phyloP scores from a whole-genome alignment of 2,797 vertebrate genomes.

The Chiloscyllium punctatum region DNA sequence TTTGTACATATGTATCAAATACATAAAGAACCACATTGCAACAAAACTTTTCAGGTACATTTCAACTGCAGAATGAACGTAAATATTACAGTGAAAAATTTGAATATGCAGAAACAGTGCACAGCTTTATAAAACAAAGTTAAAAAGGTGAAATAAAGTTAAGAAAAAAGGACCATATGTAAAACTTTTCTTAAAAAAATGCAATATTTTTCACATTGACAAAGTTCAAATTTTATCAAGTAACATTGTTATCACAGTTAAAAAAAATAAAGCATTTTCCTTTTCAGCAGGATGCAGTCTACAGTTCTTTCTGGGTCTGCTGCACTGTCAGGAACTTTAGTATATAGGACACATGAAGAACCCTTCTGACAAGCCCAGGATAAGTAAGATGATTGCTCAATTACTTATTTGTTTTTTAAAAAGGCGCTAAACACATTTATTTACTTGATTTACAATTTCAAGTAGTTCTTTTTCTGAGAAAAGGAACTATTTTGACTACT shows the following conservation, averaged over 20 bases:
- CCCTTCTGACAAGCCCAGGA: not conserved
- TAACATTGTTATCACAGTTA: not conserved
- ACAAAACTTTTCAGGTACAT: not conserved
- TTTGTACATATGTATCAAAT: not conserved
- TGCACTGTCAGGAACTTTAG: not conserved
- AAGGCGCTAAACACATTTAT: not conserved
- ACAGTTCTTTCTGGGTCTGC: not conserved
- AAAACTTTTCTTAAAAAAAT: not conserved
- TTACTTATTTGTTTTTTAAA: not conserved
- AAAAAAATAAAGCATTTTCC: not conserved
- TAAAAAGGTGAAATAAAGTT: not conserved
- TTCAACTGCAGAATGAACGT: not conserved
- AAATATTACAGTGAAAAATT: not conserved
- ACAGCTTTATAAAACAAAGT: not conserved
- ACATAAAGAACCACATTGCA: not conserved
- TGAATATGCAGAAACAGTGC: not conserved
- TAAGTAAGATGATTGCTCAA: not conserved
- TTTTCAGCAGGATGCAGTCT: not conserved
- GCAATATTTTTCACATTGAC: conserved; percentile 2
- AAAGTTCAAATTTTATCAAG: not conserved
- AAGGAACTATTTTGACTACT: not conserved
- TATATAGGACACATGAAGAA: not conserved
- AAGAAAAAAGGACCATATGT: not conserved
- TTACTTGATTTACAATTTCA: not conserved
- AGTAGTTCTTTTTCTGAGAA: not conserved